These are phyloP conservation scores for Drosophila ezoana DNA, from an alignment of 2,888 invertebrate genomes.

Conservation along the genomic window DNA sequence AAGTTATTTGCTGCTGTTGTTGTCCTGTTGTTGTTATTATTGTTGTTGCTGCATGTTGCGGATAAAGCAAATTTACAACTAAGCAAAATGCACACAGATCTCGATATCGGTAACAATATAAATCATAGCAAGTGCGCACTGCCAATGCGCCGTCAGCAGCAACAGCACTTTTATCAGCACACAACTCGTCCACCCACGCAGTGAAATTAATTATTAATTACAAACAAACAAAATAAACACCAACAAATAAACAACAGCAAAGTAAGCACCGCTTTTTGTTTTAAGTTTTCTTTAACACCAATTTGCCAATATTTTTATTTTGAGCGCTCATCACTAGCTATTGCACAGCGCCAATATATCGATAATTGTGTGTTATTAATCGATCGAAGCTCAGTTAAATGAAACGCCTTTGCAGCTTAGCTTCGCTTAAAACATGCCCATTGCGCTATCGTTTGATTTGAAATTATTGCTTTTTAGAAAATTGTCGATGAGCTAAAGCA, in stretches of 20 bases:
- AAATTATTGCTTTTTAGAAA: conserved; percentile 22
- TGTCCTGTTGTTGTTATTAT: conserved; percentile 51
- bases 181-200: conserved; percentile 78
- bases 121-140: conserved; percentile 59
- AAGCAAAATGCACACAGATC: conserved; percentile 73
- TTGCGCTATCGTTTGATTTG: conserved; percentile 21
- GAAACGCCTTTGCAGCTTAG: neutral
- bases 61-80: conserved; percentile 40
- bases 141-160: conserved; percentile 61
- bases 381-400: conserved; percentile 28
- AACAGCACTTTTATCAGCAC: conserved; percentile 72
- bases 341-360: conserved; percentile 46
- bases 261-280: conserved; percentile 70
- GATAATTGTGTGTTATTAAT: conserved; percentile 45
- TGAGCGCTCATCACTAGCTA: conserved; percentile 57
- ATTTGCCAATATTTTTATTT: conserved; percentile 44
- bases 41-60: conserved; percentile 22
- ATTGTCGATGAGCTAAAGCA: conserved; percentile 29
- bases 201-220: conserved; percentile 45
- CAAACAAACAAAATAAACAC: conserved; percentile 32
- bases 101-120: conserved; percentile 56
- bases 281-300: conserved; percentile 26
- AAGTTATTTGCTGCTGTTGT: conserved; percentile 30
- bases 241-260: conserved; percentile 64
- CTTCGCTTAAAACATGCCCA: conserved; percentile 8